phyloP scores from a whole-genome alignment of 2,113 vertebrate species.

The Gallinago undulata region DNA sequence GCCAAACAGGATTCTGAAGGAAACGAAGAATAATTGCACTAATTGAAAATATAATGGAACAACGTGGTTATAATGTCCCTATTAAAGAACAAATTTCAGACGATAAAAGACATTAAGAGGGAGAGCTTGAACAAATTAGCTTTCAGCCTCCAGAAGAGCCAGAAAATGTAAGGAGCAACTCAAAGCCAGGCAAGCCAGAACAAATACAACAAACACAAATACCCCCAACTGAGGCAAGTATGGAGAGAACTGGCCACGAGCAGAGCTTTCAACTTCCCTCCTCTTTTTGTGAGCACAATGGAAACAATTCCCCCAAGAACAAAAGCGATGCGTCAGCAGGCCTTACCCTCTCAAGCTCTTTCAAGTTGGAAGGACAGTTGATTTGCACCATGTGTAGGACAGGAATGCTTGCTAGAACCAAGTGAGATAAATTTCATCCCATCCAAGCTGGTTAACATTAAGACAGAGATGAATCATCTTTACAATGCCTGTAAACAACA shows the following conservation, averaged over 20 bases:
- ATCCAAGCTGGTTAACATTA: constrained; percentile 69
- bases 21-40: not conserved
- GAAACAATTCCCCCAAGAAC: constrained; percentile 73
- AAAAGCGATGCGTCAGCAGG: constrained; percentile 68
- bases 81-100: not conserved
- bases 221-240: constrained; percentile 22
- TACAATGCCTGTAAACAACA: constrained; percentile 58
- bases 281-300: constrained; percentile 51
- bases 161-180: constrained; percentile 10
- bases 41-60: not conserved
- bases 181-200: not conserved
- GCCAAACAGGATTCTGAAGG: not conserved
- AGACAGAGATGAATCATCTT: constrained; percentile 66
- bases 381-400: constrained; percentile 76
- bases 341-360: constrained; percentile 51
- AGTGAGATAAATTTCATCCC: constrained; percentile 59
- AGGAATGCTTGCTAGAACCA: constrained; percentile 56
- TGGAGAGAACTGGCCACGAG: constrained; percentile 46
- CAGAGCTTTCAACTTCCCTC: constrained; percentile 50
- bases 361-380: constrained; percentile 76
- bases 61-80: not conserved
- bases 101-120: not conserved
- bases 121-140: constrained; percentile 9
- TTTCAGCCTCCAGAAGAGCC: not conserved
- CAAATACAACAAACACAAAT: constrained; percentile 10